Evolutionary conservation across 1,140 invertebrate species (phyloP), one percentile per base, ranked within the genome.

Genomic region (Meloidogyne hapla): DNA sequence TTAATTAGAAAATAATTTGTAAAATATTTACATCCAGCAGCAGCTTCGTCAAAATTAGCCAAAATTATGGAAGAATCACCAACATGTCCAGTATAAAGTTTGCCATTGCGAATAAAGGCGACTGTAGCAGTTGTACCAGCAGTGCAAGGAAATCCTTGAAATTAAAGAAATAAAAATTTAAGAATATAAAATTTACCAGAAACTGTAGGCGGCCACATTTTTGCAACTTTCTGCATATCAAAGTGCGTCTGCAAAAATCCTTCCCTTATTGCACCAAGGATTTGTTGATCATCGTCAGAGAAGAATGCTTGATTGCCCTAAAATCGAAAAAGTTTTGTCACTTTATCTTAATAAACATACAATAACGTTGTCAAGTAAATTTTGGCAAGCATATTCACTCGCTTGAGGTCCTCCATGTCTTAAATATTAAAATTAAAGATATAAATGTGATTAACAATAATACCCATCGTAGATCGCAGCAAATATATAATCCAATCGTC

Each of bases 61-160:
- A 78, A 56, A 18, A 80, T 45, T 25, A 79, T 79, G 6, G 78
- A 64, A 33, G 78, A 79, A 40, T 79, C 78, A 18, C 78, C 78
- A 2, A 79, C 78, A 61, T 79, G 78, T n/a, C 78, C 78, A n/a
- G 71, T 72, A 45, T 80, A 79, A 21, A 79, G 33, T 21, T 79
- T 79, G 3, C 78, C 78, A 45, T 80, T 69, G 2, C 78, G 78
- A 48, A 79, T 77, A 67, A 79, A 73, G 12, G 71, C 69, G 12
- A 42, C 61, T 8, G 56, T 79, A 2, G 77, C 78, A 65, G 78
- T 79, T 6, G 78, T 79, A 9, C 78, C 78, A 65, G 78, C 78
- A 26, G 78, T 79, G 42, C 78, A 77, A 40, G 33, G 62, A 63
- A 75, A 76, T 0, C 69, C 75, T 63, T 21, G 26, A 73, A 2